Evolutionary conservation across 1,140 invertebrate genomes (phyloP).

Genomic region (Sinonovacula constricta): DNA sequence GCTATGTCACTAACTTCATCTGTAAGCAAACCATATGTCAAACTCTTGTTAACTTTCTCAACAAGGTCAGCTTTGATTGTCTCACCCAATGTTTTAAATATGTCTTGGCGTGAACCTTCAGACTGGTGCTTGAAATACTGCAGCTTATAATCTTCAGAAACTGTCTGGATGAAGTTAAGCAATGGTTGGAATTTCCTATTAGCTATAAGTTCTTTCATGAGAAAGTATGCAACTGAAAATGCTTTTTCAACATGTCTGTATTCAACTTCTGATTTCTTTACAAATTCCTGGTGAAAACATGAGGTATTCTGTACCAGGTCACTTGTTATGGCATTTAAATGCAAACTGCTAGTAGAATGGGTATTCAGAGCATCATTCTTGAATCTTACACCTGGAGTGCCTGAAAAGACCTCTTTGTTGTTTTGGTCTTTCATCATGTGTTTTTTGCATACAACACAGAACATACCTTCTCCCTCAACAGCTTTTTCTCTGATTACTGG

Average conservation of each 20-base stretch:
- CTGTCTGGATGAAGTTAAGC: background rate
- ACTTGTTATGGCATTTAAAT: background rate
- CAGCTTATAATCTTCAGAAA: background rate
- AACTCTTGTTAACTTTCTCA: background rate
- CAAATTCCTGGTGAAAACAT: background rate
- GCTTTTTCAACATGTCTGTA: background rate
- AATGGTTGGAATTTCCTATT: constrained; percentile 1
- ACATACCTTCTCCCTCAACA: constrained; percentile 26
- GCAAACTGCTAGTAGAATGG: background rate
- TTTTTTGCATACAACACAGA: constrained; percentile 7
- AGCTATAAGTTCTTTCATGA: constrained; percentile 8
- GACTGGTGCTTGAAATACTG: constrained; percentile 8
- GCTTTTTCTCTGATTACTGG: no score
- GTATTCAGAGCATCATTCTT: constrained; percentile 2
- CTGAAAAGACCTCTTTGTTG: background rate
- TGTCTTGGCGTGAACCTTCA: background rate
- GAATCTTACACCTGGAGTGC: background rate
- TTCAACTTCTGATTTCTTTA: background rate
- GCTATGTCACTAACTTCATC: constrained; percentile 14
- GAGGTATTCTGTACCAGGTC: background rate
- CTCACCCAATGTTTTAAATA: background rate
- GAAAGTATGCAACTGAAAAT: background rate
- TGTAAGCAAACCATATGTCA: constrained; percentile 9
- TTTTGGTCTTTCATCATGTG: background rate
- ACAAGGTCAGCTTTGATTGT: background rate